These are phyloP conservation scores for Chrysolina oricalcia DNA, from an alignment of 2,888 invertebrate genomes.

Conservation along the genomic window DNA sequence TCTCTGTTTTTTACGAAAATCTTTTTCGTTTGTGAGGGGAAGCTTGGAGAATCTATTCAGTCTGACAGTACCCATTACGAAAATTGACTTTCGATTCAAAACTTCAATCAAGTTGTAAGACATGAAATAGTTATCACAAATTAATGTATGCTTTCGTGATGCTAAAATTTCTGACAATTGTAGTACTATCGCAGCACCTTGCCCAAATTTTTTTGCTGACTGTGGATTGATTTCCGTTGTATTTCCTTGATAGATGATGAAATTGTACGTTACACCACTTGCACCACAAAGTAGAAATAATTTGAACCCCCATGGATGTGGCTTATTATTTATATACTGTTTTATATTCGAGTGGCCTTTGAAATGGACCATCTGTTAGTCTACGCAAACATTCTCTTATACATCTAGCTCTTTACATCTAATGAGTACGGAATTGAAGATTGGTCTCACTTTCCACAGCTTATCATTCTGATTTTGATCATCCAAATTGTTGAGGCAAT, in stretches of 20 bases:
- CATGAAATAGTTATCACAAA: neutral
- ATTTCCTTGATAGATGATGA: conserved; percentile 25
- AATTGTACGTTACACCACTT: conserved; percentile 29
- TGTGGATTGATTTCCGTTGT: neutral
- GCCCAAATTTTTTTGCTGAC: neutral
- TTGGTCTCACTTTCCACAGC: no score
- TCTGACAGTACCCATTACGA: neutral
- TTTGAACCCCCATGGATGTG: conserved; percentile 18
- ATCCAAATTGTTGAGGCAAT: no score
- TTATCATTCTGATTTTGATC: no score
- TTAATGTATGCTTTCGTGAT: neutral
- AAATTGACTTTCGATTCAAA: neutral
- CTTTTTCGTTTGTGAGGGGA: neutral
- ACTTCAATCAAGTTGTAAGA: neutral
- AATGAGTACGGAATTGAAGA: no score
- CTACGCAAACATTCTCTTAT: no score
- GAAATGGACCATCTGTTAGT: no score
- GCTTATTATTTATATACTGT: neutral
- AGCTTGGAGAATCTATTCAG: neutral
- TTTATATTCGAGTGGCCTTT: no score
- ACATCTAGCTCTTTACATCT: no score
- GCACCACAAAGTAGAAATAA: conserved; percentile 3
- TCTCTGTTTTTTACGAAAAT: neutral
- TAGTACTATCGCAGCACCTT: neutral
- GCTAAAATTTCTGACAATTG: neutral